These are phyloP conservation scores for Himalopsyche phryganea DNA, from an alignment of 1,140 invertebrate genomes.

Conservation along the genomic window DNA sequence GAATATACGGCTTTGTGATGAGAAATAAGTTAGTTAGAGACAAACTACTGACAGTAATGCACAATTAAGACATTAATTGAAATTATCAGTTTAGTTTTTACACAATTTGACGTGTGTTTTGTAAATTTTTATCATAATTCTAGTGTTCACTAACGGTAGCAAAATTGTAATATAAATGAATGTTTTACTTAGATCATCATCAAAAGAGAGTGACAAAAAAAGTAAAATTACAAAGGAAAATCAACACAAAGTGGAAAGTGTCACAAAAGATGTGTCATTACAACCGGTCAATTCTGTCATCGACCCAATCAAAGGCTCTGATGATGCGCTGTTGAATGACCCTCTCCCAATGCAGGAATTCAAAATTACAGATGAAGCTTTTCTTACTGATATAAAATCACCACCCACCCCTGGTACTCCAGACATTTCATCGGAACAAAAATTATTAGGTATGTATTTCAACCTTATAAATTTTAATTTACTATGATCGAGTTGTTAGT, in stretches of 20 bases:
- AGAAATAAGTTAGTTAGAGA: too few relatives aligned
- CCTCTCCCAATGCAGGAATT: background rate
- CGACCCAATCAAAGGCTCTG: background rate
- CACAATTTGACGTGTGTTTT: too few relatives aligned
- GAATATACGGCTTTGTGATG: too few relatives aligned
- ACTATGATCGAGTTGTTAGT: background rate
- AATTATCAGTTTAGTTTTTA: too few relatives aligned
- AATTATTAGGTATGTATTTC: background rate
- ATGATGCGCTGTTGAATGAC: background rate
- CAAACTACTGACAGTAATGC: too few relatives aligned
- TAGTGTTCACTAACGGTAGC: too few relatives aligned
- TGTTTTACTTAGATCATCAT: constrained; percentile 10
- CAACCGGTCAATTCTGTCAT: too few relatives aligned
- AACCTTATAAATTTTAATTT: too few relatives aligned
- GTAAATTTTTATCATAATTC: too few relatives aligned
- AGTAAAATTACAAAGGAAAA: constrained; percentile 3
- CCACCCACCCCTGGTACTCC: constrained; percentile 17
- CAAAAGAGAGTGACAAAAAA: constrained; percentile 19
- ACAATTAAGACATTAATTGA: too few relatives aligned
- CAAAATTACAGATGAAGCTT: constrained; percentile 1
- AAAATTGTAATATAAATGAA: too few relatives aligned
- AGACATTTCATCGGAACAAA: constrained; percentile 5
- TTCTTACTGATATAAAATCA: constrained; percentile 1
- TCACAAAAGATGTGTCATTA: background rate
- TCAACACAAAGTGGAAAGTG: background rate